Base-by-base conservation (phyloP, 1,140 invertebrate genomes). In the Drosophila orena region DNA sequence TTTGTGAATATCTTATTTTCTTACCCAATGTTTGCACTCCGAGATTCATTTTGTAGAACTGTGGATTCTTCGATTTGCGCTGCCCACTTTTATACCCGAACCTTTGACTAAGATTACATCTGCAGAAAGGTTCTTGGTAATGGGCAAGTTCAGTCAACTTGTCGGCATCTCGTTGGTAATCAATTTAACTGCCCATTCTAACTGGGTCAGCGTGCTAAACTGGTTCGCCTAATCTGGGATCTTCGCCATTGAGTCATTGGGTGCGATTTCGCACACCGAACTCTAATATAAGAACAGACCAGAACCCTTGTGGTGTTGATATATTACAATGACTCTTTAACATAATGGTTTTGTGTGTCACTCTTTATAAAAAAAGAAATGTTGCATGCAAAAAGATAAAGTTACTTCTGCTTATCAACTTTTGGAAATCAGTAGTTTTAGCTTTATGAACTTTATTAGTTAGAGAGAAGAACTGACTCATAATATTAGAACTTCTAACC, bases 191-290 rank as follows among this genome's bases (percentile, higher is more conserved):
- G 46, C 58, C 65, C 68, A 75, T 8, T 20, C 24, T n/a, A 77
- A 64, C 55, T 88, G 55, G 81, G 81, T 86, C 83, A 81, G 8
- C 47, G 53, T 85, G 61, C 83, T 17, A 40, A 37, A 77, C 42
- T 35, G 69, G 37, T 74, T 72, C 12, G 44, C 10, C 14, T 74
- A 40, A 74, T 74, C 70, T 12, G 0, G 12, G 37, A 74, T 74
- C 71, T 74, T 5, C 5, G 24, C 8, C n/a, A n/a, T 17, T 52
- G 20, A 65, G n/a, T 43, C 59, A 65, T 20, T 53, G 62, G 62
- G 58, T 62, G 58, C 27, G 57, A 44, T 34, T 61, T 43, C 11
- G 37, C 53, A 34, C 27, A 17, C 14, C 10, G 22, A 37, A 34
- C 3, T 22, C 8, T 5, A 14, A 17, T 17, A 11, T 20, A 62